phyloP scores from a whole-genome alignment of 2,888 invertebrate species.

The Lepidochrysops patricia region DNA sequence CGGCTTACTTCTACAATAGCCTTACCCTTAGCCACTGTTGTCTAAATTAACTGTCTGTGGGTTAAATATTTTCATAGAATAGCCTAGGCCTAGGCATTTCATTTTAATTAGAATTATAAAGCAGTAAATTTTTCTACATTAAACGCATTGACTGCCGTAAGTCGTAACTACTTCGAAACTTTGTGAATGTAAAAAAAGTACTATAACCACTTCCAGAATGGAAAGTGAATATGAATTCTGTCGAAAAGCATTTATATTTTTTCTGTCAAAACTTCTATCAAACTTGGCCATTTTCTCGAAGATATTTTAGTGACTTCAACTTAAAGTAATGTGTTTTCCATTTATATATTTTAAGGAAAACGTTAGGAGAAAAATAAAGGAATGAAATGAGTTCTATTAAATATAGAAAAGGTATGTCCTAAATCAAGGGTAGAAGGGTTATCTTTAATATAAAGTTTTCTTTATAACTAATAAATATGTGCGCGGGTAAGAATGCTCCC shows the following conservation, averaged over 20 bases:
- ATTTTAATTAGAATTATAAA: too few species aligned
- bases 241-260: slow-evolving; percentile 4
- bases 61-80: too few species aligned
- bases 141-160: too few species aligned
- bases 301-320: background rate
- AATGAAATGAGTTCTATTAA: slow-evolving; percentile 7
- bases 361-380: background rate
- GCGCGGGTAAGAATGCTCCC: slow-evolving; percentile 1
- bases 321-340: slow-evolving; percentile 10
- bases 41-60: too few species aligned
- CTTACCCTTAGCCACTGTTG: too few species aligned
- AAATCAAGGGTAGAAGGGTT: slow-evolving; percentile 10
- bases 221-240: background rate
- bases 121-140: too few species aligned
- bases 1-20: too few species aligned
- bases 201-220: background rate
- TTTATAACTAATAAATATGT: slow-evolving; percentile 9
- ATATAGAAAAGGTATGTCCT: slow-evolving; percentile 5
- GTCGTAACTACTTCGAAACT: too few species aligned
- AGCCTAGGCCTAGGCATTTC: too few species aligned
- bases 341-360: slow-evolving; percentile 1
- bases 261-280: background rate
- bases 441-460: slow-evolving; percentile 11
- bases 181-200: too few species aligned
- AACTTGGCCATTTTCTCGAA: slow-evolving; percentile 4